phyloP scores from a whole-genome alignment of 2,888 invertebrate genomes.

The Lithosia quadra region DNA sequence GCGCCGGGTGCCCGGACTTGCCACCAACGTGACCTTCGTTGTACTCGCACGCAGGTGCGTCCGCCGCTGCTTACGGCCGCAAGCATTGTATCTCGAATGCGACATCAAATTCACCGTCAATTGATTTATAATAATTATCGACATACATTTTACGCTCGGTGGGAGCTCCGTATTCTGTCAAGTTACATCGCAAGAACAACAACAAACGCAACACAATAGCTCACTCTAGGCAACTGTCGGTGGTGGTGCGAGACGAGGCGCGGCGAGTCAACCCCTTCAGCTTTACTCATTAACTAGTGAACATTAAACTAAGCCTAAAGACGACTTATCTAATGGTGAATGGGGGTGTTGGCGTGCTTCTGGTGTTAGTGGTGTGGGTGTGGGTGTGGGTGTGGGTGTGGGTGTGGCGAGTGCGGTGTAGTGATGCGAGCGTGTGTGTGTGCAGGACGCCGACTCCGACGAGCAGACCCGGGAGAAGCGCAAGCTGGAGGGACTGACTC shows the following conservation, averaged over 20 bases:
- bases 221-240: neutral
- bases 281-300: neutral
- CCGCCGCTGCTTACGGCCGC: neutral
- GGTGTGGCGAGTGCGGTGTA: constrained; percentile 49
- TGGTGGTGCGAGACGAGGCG: neutral
- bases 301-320: neutral
- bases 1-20: too few relatives aligned
- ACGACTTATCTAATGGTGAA: constrained; percentile 19
- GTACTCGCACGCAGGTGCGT: neutral
- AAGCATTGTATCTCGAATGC: neutral
- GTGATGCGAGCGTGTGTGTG: constrained; percentile 66
- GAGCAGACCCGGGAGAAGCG: constrained; percentile 90
- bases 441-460: constrained; percentile 73
- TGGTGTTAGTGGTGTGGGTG: constrained; percentile 37
- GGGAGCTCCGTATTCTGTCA: too few relatives aligned
- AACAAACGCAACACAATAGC: neutral
- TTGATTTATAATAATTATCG: neutral
- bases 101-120: too few relatives aligned
- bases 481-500: constrained; percentile 89
- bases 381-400: constrained; percentile 22
- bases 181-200: too few relatives aligned
- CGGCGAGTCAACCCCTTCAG: neutral
- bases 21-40: neutral
- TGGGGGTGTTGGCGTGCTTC: constrained; percentile 41
- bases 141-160: neutral